Percentiles rank a stretch among this genome's conserved stretches.
Evolutionary conservation across 2,888 invertebrate species (phyloP).

Genomic region (Hemithea aestivaria): DNA sequence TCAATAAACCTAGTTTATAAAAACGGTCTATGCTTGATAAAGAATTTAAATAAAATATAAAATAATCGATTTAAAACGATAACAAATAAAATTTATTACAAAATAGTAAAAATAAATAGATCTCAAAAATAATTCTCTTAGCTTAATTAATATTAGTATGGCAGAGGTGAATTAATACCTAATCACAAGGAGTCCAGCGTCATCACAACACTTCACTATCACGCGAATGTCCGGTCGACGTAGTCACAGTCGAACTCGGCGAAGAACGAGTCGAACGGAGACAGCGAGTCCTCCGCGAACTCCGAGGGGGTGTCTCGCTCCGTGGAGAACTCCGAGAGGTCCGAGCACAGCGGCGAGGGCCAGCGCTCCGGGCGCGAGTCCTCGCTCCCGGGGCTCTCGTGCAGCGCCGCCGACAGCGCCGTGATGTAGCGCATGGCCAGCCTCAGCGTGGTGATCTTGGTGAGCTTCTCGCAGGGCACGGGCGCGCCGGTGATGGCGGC

Average conservation of each 20-base stretch:
- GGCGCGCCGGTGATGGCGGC: conserved; percentile 73
- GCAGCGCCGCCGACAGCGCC: conserved; percentile 83
- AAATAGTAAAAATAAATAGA: conserved; percentile 51
- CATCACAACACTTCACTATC: conserved; percentile 56
- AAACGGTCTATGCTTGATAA: too few species aligned
- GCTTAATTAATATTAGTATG: conserved; percentile 67
- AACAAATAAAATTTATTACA: conserved; percentile 71
- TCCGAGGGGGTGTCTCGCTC: conserved; percentile 72
- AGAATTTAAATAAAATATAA: too few species aligned
- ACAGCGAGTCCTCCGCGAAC: conserved; percentile 75
- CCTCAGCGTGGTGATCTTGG: conserved; percentile 92
- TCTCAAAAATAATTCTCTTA: conserved; percentile 57
- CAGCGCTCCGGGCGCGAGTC: conserved; percentile 54
- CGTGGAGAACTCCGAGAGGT: conserved; percentile 73
- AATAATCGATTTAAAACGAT: too few species aligned
- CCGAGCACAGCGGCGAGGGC: conserved; percentile 73
- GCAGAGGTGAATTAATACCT: conserved; percentile 63
- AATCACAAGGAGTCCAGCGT: conserved; percentile 42
- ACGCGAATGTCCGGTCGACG: conserved; percentile 71
- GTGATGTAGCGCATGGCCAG: conserved; percentile 93
- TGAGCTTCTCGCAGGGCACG: conserved; percentile 86
- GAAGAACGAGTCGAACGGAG: conserved; percentile 79
- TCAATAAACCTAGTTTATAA: too few species aligned
- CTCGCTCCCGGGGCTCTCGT: conserved; percentile 50
- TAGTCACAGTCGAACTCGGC: conserved; percentile 74